These are phyloP conservation scores for Danio aesculapii DNA, from an alignment of 2,797 vertebrate genomes.

Conservation along the genomic window DNA sequence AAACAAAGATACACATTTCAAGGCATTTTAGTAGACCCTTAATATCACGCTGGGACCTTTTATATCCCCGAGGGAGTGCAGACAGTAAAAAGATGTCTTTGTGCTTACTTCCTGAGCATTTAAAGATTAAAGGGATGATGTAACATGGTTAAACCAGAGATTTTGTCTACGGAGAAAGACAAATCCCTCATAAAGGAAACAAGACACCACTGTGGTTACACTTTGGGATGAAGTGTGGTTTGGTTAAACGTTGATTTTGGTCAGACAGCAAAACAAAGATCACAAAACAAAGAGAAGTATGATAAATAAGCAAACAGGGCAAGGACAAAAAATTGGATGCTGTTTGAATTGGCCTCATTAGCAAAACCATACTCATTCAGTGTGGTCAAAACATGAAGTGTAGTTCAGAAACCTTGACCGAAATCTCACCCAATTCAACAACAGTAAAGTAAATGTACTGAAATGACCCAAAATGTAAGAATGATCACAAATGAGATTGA, in stretches of 20 bases:
- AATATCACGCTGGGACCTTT: not conserved
- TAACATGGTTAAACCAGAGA: not conserved
- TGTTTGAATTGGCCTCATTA: slow-evolving; percentile 70
- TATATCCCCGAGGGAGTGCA: not conserved
- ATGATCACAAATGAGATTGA: not conserved
- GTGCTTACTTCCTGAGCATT: not conserved
- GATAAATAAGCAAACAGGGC: slow-evolving; percentile 35
- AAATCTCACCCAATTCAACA: slow-evolving; percentile 16
- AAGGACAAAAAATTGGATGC: slow-evolving; percentile 39
- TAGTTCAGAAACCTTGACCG: slow-evolving; percentile 9
- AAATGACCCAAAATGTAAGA: not conserved
- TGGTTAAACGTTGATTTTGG: slow-evolving; percentile 56
- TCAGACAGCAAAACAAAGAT: slow-evolving; percentile 56
- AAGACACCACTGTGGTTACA: not conserved
- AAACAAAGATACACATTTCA: no score
- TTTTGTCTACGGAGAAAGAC: not conserved
- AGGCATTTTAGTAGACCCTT: no score
- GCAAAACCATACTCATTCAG: slow-evolving; percentile 40
- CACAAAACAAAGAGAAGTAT: slow-evolving; percentile 30
- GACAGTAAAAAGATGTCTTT: not conserved
- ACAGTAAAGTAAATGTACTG: not conserved
- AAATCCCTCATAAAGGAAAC: not conserved
- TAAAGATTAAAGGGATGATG: not conserved
- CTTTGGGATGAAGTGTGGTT: slow-evolving; percentile 61
- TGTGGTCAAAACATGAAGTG: not conserved